These are phyloP conservation scores for Limosa lapponica DNA, from an alignment of 2,797 vertebrate species.

Conservation along the genomic window DNA sequence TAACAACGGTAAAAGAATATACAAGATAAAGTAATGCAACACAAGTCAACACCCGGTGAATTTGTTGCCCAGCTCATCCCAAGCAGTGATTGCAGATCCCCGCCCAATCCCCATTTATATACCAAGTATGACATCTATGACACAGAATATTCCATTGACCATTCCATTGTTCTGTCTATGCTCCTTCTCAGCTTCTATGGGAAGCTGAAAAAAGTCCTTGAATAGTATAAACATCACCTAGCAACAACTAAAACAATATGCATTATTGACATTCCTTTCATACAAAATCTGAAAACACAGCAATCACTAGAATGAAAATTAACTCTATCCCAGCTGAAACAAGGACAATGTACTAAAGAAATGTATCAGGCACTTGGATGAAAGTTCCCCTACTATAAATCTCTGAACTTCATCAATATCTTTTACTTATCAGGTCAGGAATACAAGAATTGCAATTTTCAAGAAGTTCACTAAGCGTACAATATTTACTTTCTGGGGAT, in stretches of 20 bases:
- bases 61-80: not conserved
- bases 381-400: not conserved
- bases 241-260: not conserved
- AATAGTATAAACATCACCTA: not conserved
- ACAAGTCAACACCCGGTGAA: not conserved
- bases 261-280: not conserved
- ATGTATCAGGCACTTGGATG: not conserved
- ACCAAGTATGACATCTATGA: not conserved
- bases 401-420: not conserved
- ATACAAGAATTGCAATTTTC: not conserved
- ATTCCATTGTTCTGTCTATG: not conserved
- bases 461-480: not conserved
- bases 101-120: not conserved
- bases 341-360: not conserved
- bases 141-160: not conserved
- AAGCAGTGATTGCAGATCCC: not conserved
- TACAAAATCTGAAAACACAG: not conserved
- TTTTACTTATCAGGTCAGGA: not conserved
- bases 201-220: not conserved
- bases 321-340: not conserved
- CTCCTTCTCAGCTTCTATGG: not conserved
- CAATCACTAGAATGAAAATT: not conserved
- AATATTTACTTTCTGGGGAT: not conserved
- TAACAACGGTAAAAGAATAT: not conserved
- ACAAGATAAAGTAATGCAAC: not conserved